Evolutionary conservation across 37 sponge, comb jelly and placozoan genomes (phyloP).

Genomic region (Dysidea cf. avara): DNA sequence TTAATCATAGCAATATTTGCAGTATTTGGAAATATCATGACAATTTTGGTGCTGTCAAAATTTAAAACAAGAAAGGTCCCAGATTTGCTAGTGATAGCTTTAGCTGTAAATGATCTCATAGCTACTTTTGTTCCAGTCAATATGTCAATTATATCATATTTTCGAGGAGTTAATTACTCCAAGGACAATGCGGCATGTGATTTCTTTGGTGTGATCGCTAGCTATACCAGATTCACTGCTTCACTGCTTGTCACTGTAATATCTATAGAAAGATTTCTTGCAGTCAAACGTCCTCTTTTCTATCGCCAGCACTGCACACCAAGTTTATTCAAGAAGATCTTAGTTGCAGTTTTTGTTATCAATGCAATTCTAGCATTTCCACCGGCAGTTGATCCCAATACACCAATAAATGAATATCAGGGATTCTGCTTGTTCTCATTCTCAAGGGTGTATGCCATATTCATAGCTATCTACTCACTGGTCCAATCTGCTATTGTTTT

Average conservation of each 20-base stretch:
- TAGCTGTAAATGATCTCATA: constrained; percentile 64
- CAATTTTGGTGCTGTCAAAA: constrained; percentile 43
- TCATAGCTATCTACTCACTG: constrained; percentile 42
- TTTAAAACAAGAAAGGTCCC: constrained; percentile 66
- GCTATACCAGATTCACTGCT: constrained; percentile 57
- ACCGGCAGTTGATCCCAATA: constrained; percentile 41
- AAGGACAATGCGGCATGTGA: constrained; percentile 35
- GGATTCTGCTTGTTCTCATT: constrained; percentile 69
- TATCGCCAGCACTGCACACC: constrained; percentile 56
- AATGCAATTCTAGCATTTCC: constrained; percentile 40
- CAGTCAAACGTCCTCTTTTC: constrained; percentile 63
- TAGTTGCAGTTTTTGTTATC: constrained; percentile 19
- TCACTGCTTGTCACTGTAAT: constrained; percentile 63
- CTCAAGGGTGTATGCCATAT: constrained; percentile 35
- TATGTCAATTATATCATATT: constrained; percentile 50
- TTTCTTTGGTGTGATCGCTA: constrained; percentile 48
- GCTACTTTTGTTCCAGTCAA: constrained; percentile 55
- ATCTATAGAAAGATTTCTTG: constrained; percentile 74
- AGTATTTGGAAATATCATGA: constrained; percentile 49
- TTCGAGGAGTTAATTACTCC: constrained; percentile 4
- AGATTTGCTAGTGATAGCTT: constrained; percentile 62
- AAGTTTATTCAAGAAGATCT: constrained; percentile 5
- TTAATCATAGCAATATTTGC: constrained; percentile 30
- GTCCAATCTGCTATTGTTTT: constrained; percentile 64
- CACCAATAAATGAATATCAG: constrained; percentile 10